A percentile compares a stretch with the other conserved stretches of the same genome.
phyloP scores from a whole-genome alignment of 2,888 invertebrate genomes.

The Hydriomena furcata region DNA sequence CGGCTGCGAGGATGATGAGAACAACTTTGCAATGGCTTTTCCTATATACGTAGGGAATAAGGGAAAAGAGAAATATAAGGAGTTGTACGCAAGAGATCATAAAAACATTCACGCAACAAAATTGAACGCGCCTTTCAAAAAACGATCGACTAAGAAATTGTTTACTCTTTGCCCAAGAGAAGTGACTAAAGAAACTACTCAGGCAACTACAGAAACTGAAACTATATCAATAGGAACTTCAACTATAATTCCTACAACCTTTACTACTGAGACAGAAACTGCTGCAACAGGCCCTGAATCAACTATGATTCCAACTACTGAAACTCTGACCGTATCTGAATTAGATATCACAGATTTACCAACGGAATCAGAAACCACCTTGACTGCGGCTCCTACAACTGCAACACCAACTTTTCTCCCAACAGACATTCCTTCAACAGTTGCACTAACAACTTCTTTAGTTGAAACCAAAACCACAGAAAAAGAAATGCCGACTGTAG shows the following conservation, averaged over 20 bases:
- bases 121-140: slow-evolving; percentile 49
- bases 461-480: background rate
- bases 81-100: slow-evolving; percentile 47
- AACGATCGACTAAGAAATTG: slow-evolving; percentile 35
- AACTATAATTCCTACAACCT: background rate
- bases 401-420: background rate
- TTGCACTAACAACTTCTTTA: too few species aligned
- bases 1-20: slow-evolving; percentile 40
- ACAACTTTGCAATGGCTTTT: slow-evolving; percentile 53
- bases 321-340: background rate
- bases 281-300: background rate
- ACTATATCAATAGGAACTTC: background rate
- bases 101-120: slow-evolving; percentile 30
- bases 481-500: background rate
- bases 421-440: too few species aligned
- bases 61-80: slow-evolving; percentile 43
- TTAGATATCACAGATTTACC: background rate
- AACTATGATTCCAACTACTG: background rate
- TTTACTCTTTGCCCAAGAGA: slow-evolving; percentile 36
- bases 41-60: slow-evolving; percentile 57
- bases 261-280: background rate
- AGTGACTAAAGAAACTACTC: slow-evolving; percentile 6
- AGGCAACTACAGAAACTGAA: slow-evolving; percentile 1
- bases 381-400: background rate
- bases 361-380: slow-evolving; percentile 1